phyloP scores from a whole-genome alignment of 2,888 invertebrate genomes.

The Muscina levida region DNA sequence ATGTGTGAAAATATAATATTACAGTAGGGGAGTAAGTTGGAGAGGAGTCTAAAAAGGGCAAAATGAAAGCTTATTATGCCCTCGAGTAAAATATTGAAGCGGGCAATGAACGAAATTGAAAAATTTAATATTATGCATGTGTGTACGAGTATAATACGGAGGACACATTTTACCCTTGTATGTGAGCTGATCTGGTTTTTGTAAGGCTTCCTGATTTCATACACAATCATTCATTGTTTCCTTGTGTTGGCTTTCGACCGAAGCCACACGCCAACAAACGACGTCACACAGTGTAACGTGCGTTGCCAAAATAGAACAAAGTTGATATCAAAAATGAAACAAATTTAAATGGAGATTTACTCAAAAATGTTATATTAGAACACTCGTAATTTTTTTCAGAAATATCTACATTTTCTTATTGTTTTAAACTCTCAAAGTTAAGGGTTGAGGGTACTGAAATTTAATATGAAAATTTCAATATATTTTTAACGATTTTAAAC shows the following conservation, averaged over 20 bases:
- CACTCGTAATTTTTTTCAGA: too few relatives aligned
- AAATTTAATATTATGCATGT: slow-evolving; percentile 55
- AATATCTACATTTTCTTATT: too few relatives aligned
- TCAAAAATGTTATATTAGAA: too few relatives aligned
- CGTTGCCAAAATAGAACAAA: not conserved
- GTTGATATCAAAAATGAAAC: too few relatives aligned
- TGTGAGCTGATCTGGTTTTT: slow-evolving; percentile 73
- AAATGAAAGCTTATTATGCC: slow-evolving; percentile 75
- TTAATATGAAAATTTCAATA: too few relatives aligned
- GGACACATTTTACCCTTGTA: too few relatives aligned
- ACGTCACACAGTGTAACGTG: not conserved
- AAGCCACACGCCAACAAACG: slow-evolving; percentile 42
- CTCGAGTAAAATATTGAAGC: slow-evolving; percentile 75
- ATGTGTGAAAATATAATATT: slow-evolving; percentile 53
- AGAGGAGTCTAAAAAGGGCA: slow-evolving; percentile 51
- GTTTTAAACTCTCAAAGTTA: too few relatives aligned
- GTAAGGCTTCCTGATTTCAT: slow-evolving; percentile 74
- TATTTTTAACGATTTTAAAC: too few relatives aligned
- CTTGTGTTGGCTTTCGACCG: slow-evolving; percentile 33
- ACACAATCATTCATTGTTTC: slow-evolving; percentile 40
- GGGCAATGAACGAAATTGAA: slow-evolving; percentile 59
- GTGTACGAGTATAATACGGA: slow-evolving; percentile 21
- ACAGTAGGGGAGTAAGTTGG: not conserved
- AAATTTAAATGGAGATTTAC: too few relatives aligned
- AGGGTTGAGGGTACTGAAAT: too few relatives aligned